phyloP scores from a whole-genome alignment of 2,797 vertebrate genomes.

The Micropoecilia bifurca region DNA sequence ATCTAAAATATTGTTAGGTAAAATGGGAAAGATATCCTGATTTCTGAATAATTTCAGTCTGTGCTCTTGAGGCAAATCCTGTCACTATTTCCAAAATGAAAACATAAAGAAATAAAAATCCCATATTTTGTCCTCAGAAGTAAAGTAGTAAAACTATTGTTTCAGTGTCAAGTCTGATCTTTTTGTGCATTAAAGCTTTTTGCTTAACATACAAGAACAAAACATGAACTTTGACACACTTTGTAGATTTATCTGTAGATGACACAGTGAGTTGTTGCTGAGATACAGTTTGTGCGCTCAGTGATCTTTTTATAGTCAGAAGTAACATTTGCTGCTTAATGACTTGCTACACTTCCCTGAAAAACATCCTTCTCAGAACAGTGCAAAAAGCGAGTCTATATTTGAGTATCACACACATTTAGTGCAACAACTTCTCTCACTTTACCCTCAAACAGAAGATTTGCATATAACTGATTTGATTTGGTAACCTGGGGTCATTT shows the following conservation, averaged over 20 bases:
- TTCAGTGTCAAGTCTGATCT: neutral
- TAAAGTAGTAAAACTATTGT: neutral
- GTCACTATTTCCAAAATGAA: neutral
- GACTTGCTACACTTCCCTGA: neutral
- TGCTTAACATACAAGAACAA: neutral
- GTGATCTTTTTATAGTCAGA: neutral
- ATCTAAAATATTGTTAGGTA: neutral
- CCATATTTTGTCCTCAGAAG: neutral
- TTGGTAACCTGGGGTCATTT: neutral
- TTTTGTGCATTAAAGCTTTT: neutral
- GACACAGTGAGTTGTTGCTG: neutral
- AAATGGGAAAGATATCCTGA: neutral
- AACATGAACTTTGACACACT: neutral
- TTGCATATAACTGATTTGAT: neutral
- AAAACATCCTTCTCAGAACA: neutral
- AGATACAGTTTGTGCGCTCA: neutral
- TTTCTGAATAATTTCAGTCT: neutral
- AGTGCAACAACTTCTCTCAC: neutral
- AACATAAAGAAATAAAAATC: neutral
- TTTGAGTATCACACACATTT: neutral
- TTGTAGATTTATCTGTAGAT: neutral
- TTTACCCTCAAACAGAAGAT: neutral
- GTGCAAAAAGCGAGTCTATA: neutral
- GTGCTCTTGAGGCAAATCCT: neutral
- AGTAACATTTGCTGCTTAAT: neutral